phyloP scores from a whole-genome alignment of 2,797 vertebrate genomes.

The Euthynnus affinis region DNA sequence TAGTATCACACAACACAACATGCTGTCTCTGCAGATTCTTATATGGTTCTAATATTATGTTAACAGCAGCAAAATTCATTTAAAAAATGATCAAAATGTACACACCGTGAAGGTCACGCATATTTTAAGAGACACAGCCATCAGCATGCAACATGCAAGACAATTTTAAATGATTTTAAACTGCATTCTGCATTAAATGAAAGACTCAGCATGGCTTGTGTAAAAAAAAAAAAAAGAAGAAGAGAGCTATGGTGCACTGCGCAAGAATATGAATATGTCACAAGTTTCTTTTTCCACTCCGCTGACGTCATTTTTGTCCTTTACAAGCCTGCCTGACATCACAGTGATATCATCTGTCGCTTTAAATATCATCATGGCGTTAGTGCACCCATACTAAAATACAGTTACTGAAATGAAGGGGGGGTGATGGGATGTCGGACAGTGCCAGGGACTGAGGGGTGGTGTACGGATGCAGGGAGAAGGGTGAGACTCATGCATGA shows the following conservation, averaged over 20 bases:
- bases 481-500: constrained; percentile 70
- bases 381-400: not conserved
- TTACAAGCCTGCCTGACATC: too few species aligned
- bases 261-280: constrained; percentile 8
- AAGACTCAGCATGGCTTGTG: not conserved
- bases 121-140: not conserved
- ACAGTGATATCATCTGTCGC: not conserved
- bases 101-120: not conserved
- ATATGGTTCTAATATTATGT: not conserved
- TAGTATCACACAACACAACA: not conserved
- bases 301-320: not conserved
- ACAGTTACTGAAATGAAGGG: constrained; percentile 11
- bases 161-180: not conserved
- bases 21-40: not conserved
- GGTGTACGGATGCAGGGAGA: constrained; percentile 37
- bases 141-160: not conserved
- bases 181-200: constrained; percentile 14
- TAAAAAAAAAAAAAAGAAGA: not conserved
- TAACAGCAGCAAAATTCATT: too few species aligned
- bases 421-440: constrained; percentile 18
- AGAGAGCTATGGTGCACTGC: constrained; percentile 23
- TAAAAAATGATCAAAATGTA: too few species aligned
- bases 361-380: not conserved
- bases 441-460: constrained; percentile 28
- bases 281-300: not conserved